Conservation (phyloP, 2,797 vertebrate species). For the Brachymystax lenok region DNA sequence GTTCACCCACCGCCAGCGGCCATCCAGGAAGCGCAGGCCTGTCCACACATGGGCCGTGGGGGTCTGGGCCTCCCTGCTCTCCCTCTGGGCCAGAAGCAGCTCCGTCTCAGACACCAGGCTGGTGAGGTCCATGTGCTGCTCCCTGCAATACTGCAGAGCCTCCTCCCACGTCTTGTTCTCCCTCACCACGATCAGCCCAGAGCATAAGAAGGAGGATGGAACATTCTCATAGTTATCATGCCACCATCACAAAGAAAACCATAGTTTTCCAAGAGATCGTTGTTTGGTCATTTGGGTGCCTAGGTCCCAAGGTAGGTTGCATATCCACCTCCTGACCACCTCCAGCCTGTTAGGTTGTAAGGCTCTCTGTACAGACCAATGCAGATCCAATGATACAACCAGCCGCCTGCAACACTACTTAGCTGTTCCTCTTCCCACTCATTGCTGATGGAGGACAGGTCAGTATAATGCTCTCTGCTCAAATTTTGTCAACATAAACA, state of each 20-base stretch:
- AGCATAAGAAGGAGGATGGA: not conserved
- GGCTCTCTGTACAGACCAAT: too few relatives aligned
- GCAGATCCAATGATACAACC: too few relatives aligned
- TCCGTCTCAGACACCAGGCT: not conserved
- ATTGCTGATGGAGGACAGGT: slow-evolving; percentile 28
- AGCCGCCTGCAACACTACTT: too few relatives aligned
- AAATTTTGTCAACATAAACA: not conserved
- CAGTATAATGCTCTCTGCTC: not conserved
- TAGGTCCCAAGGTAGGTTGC: too few relatives aligned
- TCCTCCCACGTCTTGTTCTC: slow-evolving; percentile 15
- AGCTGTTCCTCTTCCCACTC: not conserved
- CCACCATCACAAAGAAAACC: not conserved
- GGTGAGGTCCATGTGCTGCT: slow-evolving; percentile 6
- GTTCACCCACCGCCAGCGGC: slow-evolving; percentile 58
- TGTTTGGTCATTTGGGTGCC: too few relatives aligned
- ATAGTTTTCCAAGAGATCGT: too few relatives aligned
- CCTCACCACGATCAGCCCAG: slow-evolving; percentile 5
- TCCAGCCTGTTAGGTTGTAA: too few relatives aligned
- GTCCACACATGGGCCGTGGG: slow-evolving; percentile 48
- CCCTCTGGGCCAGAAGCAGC: not conserved
- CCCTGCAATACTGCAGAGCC: not conserved
- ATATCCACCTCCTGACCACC: too few relatives aligned
- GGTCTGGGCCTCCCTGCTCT: not conserved
- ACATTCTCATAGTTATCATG: accelerated
- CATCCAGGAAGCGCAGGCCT: slow-evolving; percentile 49